Evolutionary conservation across 2,888 invertebrate genomes (phyloP), one percentile per base, ranked within the genome.

Genomic region (Periphyllus acericola): DNA sequence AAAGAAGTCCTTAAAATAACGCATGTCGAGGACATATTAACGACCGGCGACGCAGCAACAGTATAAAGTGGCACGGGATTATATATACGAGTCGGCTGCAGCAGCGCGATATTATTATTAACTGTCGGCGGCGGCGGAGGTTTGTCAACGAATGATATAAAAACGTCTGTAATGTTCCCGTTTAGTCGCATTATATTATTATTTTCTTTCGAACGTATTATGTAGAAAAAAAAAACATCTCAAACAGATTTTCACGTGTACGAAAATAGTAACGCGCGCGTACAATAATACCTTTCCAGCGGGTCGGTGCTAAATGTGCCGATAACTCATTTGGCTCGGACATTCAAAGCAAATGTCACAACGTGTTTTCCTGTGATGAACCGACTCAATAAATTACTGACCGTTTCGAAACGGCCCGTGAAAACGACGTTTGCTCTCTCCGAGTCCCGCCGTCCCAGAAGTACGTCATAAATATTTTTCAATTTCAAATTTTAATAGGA

Each of bases 1-100:
- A 87, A 81, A 87, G 87, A 87, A 87, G 80, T 87, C 87, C 87
- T 87, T 87, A 87, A 87, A 87, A 87, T 87, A 87, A 87, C 87
- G 81, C 72, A 36, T 55, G 75, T 46, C 87, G 87, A 87, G 81
- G 87, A 87, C 87, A 66, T 80, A 86, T 86, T 79, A 86, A 86
- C 81, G 87, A 86, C 86, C 79, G 60, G 6, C 68, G 11, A 66
- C 34, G 83, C 78, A 5, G 46, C 79, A 36, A 46, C 68, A 34
- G 52, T 11, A 25, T 34, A 71, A 25, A 68, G 71, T 71, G 21
- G 21, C 21, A 40, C 29, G 19, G 21, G 9, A 74, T 25, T 25
- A 21, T 36, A 21, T 17, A 19, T 17, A 79, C 6, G 40, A 40
- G 71, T 32, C 36, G 68, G 3, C 4, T 9, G n/a, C 29, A 17